Evolutionary conservation across 1,140 invertebrate genomes (phyloP), one percentile per base, ranked within the genome.

Genomic region (Mactra quadrangularis): DNA sequence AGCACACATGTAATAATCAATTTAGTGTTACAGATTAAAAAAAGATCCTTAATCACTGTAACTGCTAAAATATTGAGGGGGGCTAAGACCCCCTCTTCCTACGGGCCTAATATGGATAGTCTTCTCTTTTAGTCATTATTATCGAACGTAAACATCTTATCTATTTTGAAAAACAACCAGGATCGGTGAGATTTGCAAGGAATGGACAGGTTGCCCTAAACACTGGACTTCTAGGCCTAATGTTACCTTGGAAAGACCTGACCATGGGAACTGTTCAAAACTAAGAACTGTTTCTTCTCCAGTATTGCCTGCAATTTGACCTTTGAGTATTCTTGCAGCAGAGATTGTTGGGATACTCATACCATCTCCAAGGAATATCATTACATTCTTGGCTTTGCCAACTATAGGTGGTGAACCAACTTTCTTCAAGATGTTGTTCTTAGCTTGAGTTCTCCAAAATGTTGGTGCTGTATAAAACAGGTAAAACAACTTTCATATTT

Each of bases 321-420:
- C 96, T 86, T 95, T 94, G 66, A 95, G 93, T 66, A 97, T 96
- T 76, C 98, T 94, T 0, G 96, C 95, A 0, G 97, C 97, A 0
- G 97, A 97, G 25, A 97, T 94, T 0, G 97, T 98, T 41, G 97
- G 96, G 0, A 97, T 94, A 7, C 97, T 97, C 97, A 99, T 98
- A 0, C 98, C 98, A 90, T 99, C 97, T 0, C 97, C 98, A 15
- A 99, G 93, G 89, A 99, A 99, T 0, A 99, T 84, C 29, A 99
- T 97, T 0, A 98, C 96, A 92, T 99, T 99, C 91, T 96, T 97
- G 0, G 98, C 98, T 0, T 86, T 55, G 47, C 55, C 64, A 47
- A 55, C 55, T 45, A 55, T 82, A 19, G 25, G 29, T 25, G 2
- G 25, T 19, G 35, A 33, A 1, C n/a, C 22, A 2, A 50, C 62